A percentile compares a stretch with the other conserved stretches of the same genome.
These are phyloP conservation scores for Willowsia nigromaculata DNA, from an alignment of 2,888 invertebrate genomes.

Conservation along the genomic window DNA sequence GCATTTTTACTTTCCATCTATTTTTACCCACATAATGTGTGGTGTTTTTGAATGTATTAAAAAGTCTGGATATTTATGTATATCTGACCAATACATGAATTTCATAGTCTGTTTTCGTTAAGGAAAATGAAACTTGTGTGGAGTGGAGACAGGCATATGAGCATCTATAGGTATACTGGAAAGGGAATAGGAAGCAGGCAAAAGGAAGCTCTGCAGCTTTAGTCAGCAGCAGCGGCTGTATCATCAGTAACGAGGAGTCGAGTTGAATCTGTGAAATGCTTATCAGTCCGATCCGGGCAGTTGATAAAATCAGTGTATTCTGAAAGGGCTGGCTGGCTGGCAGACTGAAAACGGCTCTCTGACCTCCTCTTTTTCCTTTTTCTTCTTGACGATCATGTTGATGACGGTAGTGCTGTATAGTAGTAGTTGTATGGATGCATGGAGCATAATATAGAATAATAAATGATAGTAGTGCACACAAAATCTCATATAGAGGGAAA, in stretches of 20 bases:
- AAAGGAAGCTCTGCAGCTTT: slow-evolving; percentile 37
- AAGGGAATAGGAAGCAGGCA: slow-evolving; percentile 2
- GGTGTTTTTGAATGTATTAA: not conserved
- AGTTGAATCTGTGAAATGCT: slow-evolving; percentile 76
- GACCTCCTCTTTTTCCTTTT: slow-evolving; percentile 76
- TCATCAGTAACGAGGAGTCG: slow-evolving; percentile 51
- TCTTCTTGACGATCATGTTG: slow-evolving; percentile 30
- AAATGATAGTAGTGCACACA: slow-evolving; percentile 18
- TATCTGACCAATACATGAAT: not conserved
- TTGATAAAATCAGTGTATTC: slow-evolving; percentile 74
- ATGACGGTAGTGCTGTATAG: not conserved
- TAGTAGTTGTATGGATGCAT: not conserved
- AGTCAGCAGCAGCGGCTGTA: slow-evolving; percentile 22
- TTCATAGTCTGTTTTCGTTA: slow-evolving; percentile 26
- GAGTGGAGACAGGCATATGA: not conserved
- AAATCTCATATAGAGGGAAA: not conserved
- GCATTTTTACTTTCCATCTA: not conserved
- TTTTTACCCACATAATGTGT: not conserved
- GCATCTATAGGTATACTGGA: not conserved
- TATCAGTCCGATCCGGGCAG: slow-evolving; percentile 78
- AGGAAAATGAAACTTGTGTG: not conserved
- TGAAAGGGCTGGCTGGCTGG: slow-evolving; percentile 61
- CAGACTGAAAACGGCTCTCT: slow-evolving; percentile 74
- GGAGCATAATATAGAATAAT: not conserved
- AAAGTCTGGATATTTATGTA: not conserved